Percentiles rank a stretch among this genome's conserved stretches.
phyloP scores from a whole-genome alignment of 2,888 invertebrate genomes.

The Platerodrilus igneus region DNA sequence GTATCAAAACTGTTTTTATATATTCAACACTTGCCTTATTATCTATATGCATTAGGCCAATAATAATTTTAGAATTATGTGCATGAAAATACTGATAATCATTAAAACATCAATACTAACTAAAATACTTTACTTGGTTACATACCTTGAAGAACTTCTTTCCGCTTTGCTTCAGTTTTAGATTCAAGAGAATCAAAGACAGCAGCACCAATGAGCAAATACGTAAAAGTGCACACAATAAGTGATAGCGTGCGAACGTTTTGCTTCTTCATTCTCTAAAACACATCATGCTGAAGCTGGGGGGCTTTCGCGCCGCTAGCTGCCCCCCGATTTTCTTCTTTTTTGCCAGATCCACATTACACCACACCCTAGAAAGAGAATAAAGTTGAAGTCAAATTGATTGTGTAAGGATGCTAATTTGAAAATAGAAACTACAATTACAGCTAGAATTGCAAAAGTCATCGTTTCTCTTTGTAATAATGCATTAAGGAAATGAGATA shows the following conservation, averaged over 20 bases:
- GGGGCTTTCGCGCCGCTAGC: conserved; percentile 46
- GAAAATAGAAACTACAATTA: too few species aligned
- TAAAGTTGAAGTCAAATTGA: not conserved
- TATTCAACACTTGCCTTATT: too few species aligned
- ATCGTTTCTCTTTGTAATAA: too few species aligned
- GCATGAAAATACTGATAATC: too few species aligned
- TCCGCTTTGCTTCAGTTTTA: conserved; percentile 88
- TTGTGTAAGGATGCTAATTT: too few species aligned
- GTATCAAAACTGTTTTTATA: too few species aligned
- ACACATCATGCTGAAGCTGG: conserved; percentile 57
- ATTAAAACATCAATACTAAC: too few species aligned
- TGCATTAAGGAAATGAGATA: too few species aligned
- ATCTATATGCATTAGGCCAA: too few species aligned
- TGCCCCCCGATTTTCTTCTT: conserved; percentile 44
- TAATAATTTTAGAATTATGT: too few species aligned
- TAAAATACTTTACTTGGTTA: too few species aligned
- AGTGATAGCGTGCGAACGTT: conserved; percentile 99
- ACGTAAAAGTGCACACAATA: conserved; percentile 99
- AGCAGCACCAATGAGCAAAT: conserved; percentile 97
- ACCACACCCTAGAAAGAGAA: conserved; percentile 32
- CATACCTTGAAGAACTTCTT: conserved; percentile 81
- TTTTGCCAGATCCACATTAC: conserved; percentile 39
- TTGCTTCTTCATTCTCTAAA: conserved; percentile 98
- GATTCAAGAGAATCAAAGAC: conserved; percentile 99
- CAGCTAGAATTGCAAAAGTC: too few species aligned